phyloP scores from a whole-genome alignment of 1,140 invertebrate genomes.

The Drosophila littoralis region DNA sequence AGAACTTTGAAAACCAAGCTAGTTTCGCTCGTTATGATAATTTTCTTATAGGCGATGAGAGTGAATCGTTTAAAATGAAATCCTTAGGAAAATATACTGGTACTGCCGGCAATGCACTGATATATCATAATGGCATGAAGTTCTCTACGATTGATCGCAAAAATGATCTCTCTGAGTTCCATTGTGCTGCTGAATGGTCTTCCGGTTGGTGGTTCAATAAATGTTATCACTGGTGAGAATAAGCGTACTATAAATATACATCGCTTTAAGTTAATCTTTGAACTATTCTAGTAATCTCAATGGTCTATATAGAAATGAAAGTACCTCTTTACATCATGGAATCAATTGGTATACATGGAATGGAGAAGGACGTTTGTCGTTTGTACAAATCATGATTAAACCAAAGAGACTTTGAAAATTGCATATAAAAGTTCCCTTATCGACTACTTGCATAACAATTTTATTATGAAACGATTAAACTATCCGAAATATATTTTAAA shows the following conservation, averaged over 20 bases:
- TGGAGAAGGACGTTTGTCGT: background rate
- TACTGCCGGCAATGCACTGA: constrained; percentile 4
- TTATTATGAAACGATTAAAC: too few species aligned
- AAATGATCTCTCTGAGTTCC: background rate
- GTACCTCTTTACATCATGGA: background rate
- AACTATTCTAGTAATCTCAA: constrained; percentile 19
- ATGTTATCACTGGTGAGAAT: background rate
- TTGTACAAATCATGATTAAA: constrained; percentile 21
- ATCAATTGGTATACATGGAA: constrained; percentile 16
- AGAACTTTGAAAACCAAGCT: background rate
- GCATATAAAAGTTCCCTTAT: too few species aligned
- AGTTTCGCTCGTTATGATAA: constrained; percentile 6
- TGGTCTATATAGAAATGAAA: constrained; percentile 5
- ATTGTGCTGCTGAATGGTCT: constrained; percentile 3
- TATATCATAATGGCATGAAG: background rate
- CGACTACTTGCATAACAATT: too few species aligned
- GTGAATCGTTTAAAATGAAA: background rate
- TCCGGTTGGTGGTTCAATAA: constrained; percentile 22
- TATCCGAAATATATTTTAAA: too few species aligned
- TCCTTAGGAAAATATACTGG: constrained; percentile 3
- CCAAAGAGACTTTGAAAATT: background rate
- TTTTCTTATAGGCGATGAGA: constrained; percentile 4
- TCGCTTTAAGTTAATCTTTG: background rate
- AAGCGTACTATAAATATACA: too few species aligned
- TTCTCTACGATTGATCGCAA: constrained; percentile 16